Evolutionary conservation across 2,888 invertebrate species (phyloP).

Genomic region (Sesamia inferens): DNA sequence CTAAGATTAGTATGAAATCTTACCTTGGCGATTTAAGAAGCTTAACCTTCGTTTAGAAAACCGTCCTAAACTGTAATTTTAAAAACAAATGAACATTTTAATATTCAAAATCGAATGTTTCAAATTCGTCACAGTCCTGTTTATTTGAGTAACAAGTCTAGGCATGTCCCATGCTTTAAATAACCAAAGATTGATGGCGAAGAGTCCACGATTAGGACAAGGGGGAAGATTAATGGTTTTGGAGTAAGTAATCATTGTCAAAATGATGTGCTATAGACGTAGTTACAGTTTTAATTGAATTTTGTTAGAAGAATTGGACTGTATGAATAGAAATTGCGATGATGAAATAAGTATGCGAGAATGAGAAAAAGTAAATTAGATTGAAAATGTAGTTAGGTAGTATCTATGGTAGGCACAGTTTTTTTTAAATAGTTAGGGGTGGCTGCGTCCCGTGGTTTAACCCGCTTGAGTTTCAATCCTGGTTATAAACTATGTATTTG

Average conservation of each 20-base stretch:
- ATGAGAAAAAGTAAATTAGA: too few species aligned
- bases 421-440: neutral
- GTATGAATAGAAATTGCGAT: neutral
- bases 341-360: neutral
- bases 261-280: constrained; percentile 38
- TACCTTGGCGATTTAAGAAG: neutral
- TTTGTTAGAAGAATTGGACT: constrained; percentile 1
- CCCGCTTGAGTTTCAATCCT: too few species aligned
- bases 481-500: too few species aligned
- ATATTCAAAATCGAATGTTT: constrained; percentile 60
- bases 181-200: constrained; percentile 83
- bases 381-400: neutral
- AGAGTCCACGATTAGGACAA: constrained; percentile 75
- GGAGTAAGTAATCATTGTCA: constrained; percentile 70
- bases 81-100: constrained; percentile 38
- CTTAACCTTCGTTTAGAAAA: neutral
- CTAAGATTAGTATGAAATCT: neutral
- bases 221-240: constrained; percentile 80
- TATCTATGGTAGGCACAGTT: neutral
- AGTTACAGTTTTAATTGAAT: constrained; percentile 55
- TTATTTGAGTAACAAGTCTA: constrained; percentile 69
- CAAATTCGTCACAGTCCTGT: constrained; percentile 64
- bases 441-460: too few species aligned
- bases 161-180: constrained; percentile 71
- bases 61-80: neutral